A percentile compares a stretch with the other conserved stretches of the same genome.
Conservation (phyloP, 2,797 vertebrate species). For the Gorsachius magnificus region DNA sequence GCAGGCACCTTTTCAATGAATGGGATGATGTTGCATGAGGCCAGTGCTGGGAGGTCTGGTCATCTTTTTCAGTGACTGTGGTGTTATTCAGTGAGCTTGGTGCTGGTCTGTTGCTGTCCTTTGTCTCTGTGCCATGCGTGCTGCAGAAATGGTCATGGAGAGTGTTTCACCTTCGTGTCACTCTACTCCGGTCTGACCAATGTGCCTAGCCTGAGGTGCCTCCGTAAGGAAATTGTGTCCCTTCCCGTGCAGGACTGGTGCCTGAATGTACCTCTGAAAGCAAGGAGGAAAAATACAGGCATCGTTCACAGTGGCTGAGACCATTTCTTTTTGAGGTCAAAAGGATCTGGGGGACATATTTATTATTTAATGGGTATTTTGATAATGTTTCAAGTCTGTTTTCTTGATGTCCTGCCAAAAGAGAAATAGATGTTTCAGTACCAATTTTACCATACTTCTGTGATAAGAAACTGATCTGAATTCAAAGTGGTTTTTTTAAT, state of each 20-base stretch:
- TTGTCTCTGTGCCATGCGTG: not conserved
- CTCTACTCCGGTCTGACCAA: not conserved
- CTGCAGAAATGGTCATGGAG: not conserved
- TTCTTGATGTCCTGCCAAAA: not conserved
- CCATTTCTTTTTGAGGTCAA: not conserved
- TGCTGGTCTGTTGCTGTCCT: not conserved
- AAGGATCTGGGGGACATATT: not conserved
- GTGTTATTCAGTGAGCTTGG: rapidly evolving
- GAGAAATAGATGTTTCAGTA: not conserved
- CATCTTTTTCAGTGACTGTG: not conserved
- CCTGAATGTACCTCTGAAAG: not conserved
- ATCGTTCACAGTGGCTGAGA: not conserved
- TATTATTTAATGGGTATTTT: not conserved
- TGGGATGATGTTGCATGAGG: not conserved
- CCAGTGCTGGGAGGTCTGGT: not conserved
- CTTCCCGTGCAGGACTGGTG: rapidly evolving
- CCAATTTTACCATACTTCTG: not conserved
- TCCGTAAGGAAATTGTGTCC: rapidly evolving
- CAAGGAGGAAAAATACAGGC: not conserved
- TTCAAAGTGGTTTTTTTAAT: not conserved
- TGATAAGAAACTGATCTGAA: not conserved
- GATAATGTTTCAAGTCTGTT: not conserved
- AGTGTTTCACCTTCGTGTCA: not conserved
- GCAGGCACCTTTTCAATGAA: not conserved
- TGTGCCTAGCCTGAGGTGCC: not conserved